Evolutionary conservation across 2,113 vertebrate genomes (phyloP).

Genomic region (Pheucticus melanocephalus): DNA sequence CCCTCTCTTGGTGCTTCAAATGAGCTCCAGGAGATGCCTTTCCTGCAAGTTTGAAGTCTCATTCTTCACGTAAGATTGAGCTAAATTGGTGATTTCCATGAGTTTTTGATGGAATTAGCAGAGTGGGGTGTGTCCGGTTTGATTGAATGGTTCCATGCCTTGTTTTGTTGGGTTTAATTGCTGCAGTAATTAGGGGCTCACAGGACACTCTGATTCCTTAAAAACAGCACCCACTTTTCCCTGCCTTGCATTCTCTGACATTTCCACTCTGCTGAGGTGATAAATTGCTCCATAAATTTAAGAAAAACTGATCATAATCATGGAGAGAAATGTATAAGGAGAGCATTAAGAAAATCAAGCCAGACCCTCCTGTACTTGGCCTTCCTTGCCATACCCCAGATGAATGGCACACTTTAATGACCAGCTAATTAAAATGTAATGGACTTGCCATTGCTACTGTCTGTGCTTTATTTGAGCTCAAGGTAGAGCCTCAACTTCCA

Average conservation of each 20-base stretch:
- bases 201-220: not conserved
- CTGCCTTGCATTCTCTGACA: not conserved
- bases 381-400: not conserved
- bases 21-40: constrained; percentile 69
- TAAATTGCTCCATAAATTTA: constrained; percentile 41
- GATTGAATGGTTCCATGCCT: constrained; percentile 54
- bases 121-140: constrained; percentile 48
- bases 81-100: constrained; percentile 67
- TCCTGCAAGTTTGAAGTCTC: constrained; percentile 73
- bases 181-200: constrained; percentile 5
- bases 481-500: not conserved
- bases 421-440: constrained; percentile 28
- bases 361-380: not conserved
- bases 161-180: constrained; percentile 39
- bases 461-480: not conserved
- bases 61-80: constrained; percentile 54
- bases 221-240: not conserved
- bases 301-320: constrained; percentile 3
- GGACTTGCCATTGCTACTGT: not conserved
- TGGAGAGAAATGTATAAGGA: constrained; percentile 8
- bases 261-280: constrained; percentile 8
- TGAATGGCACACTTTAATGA: not conserved
- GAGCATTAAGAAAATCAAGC: constrained; percentile 21
- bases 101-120: constrained; percentile 68
- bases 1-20: constrained; percentile 61